These are phyloP conservation scores for Microctonus hyperodae DNA, from an alignment of 2,888 invertebrate species.

Conservation along the genomic window DNA sequence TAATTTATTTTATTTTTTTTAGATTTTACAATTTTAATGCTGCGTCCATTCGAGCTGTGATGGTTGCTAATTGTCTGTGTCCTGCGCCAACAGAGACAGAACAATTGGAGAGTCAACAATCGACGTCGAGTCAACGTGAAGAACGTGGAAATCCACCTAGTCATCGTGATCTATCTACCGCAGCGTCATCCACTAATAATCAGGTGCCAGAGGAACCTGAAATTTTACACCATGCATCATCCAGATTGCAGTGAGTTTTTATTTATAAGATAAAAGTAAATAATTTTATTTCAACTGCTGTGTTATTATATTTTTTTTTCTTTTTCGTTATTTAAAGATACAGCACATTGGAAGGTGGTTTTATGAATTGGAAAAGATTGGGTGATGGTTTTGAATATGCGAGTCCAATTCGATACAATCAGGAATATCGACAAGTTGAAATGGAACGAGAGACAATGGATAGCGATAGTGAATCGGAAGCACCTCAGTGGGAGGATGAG, in stretches of 20 bases:
- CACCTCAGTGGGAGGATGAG: conserved; percentile 53
- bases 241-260: conserved; percentile 56
- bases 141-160: conserved; percentile 67
- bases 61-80: conserved; percentile 76
- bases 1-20: conserved; percentile 17
- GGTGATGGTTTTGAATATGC: conserved; percentile 65
- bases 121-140: conserved; percentile 50
- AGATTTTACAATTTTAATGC: conserved; percentile 82
- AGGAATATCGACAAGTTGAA: conserved; percentile 70
- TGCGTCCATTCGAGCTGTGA: conserved; percentile 78
- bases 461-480: conserved; percentile 54
- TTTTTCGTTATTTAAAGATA: conserved; percentile 49
- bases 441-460: conserved; percentile 55
- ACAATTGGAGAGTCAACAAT: conserved; percentile 49
- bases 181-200: conserved; percentile 39
- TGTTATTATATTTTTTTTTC: conserved; percentile 16
- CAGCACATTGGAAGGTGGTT: conserved; percentile 58
- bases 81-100: conserved; percentile 55
- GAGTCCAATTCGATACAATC: conserved; percentile 70
- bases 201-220: conserved; percentile 48
- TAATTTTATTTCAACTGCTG: neutral
- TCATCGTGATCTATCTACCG: conserved; percentile 63
- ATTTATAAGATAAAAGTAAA: neutral
- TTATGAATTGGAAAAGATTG: conserved; percentile 60
- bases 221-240: conserved; percentile 57